Evolutionary conservation across 2,888 invertebrate species (phyloP), one percentile per base, ranked within the genome.

Genomic region (Heliconius ismenius): DNA sequence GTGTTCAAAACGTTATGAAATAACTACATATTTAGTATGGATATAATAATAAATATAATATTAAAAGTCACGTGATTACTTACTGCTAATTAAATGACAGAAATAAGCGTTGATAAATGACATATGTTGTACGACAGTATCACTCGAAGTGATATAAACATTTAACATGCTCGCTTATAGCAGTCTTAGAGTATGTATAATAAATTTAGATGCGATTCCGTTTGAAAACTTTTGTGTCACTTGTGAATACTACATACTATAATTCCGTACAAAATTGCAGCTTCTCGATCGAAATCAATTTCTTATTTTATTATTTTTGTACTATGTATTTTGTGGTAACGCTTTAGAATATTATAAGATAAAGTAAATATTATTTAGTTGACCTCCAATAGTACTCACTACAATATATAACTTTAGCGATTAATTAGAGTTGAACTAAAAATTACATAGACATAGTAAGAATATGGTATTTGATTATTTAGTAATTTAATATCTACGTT

Each of bases 111-210:
- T 49, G 32, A 3, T 32, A 36, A 58, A 69, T 21, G 54, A 70
- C 21, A 70, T 73, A 73, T 26, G 43, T 26, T 26, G 60, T 62
- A 70, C 32, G 28, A 32, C n/a, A 74, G 49, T 83, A 84, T 83
- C 84, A 84, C 85, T 84, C 78, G 77, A 49, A 84, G 83, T 83
- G 84, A 84, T 79, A 84, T 84, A 81, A 78, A 77, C 65, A 69
- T 64, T 49, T 63, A 76, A 76, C 73, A 81, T 83, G 81, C 81
- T 83, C 79, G 73, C 73, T 73, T 73, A 70, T 15, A 73, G 73
- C 73, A 73, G 73, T 73, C 73, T 73, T 73, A 63, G 43, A 36
- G 39, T 62, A 43, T 39, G 43, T 63, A n/a, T 58, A 21, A 58
- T 32, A 10, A 60, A 32, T 63, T 43, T 28, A 63, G 73, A 73